A percentile compares a stretch with the other conserved stretches of the same genome.
phyloP scores from a whole-genome alignment of 2,113 vertebrate species.

The Podarcis cretensis region DNA sequence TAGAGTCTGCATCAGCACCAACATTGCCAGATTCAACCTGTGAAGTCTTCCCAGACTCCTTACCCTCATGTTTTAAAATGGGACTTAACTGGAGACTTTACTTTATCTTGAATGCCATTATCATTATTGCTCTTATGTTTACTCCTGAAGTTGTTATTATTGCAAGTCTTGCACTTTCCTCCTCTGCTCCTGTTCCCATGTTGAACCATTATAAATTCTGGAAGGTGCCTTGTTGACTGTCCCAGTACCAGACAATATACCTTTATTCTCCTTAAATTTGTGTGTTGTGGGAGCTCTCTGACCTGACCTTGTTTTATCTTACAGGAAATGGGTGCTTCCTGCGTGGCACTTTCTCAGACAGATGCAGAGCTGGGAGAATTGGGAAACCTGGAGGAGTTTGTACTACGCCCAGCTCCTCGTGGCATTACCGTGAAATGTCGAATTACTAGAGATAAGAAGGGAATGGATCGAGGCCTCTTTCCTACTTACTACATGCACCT shows the following conservation, averaged over 20 bases:
- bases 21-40: background rate
- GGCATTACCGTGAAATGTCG: conserved; percentile 89
- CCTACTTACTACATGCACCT: conserved; percentile 98
- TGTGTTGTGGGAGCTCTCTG: background rate
- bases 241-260: background rate
- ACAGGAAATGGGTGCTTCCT: conserved; percentile 80
- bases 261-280: background rate
- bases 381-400: conserved; percentile 90
- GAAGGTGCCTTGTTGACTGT: background rate
- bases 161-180: background rate
- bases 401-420: conserved; percentile 86
- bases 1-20: background rate
- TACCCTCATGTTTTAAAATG: conserved; percentile 25
- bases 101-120: background rate
- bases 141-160: background rate
- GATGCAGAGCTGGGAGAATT: conserved; percentile 81
- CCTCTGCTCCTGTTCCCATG: background rate
- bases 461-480: conserved; percentile 94
- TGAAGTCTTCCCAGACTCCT: background rate
- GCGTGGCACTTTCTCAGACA: conserved; percentile 69
- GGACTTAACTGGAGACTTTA: background rate
- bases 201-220: background rate
- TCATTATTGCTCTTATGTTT: background rate
- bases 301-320: conserved; percentile 21
- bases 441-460: conserved; percentile 94